Percentiles rank a stretch among this genome's conserved stretches.
These are phyloP conservation scores for Lithobius niger DNA, from an alignment of 1,140 invertebrate species.

Conservation along the genomic window DNA sequence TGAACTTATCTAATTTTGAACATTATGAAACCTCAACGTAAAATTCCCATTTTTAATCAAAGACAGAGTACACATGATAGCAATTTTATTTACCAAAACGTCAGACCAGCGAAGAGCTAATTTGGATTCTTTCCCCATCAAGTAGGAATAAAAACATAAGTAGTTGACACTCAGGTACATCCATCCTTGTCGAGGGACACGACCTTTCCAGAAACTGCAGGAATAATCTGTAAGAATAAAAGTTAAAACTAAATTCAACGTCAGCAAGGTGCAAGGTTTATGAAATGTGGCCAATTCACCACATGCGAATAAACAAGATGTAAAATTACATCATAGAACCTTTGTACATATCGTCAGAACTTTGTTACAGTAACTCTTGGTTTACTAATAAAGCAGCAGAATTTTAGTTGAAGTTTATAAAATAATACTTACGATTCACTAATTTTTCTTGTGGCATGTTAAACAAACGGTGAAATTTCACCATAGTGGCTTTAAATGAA, in stretches of 20 bases:
- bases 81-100: conserved; percentile 38
- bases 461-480: conserved; percentile 80
- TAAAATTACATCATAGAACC: too few relatives aligned
- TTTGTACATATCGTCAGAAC: too few relatives aligned
- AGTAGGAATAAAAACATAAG: conserved; percentile 89
- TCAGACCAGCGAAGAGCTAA: conserved; percentile 59
- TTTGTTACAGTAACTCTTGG: too few relatives aligned
- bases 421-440: conserved; percentile 76
- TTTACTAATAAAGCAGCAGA: background rate
- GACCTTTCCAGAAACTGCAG: conserved; percentile 81
- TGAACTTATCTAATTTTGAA: too few relatives aligned
- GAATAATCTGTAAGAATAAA: conserved; percentile 35
- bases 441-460: conserved; percentile 84
- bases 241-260: conserved; percentile 10
- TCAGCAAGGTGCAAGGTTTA: too few relatives aligned
- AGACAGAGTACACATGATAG: conserved; percentile 15
- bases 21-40: too few relatives aligned
- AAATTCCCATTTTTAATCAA: too few relatives aligned
- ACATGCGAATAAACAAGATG: too few relatives aligned
- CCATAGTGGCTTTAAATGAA: conserved; percentile 60
- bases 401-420: background rate
- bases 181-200: conserved; percentile 85
- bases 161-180: conserved; percentile 91
- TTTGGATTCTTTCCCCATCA: conserved; percentile 79
- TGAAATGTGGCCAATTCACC: too few relatives aligned